Percentiles rank a stretch among this genome's conserved stretches.
Conservation (phyloP, 64 coral and sea anemone species). For the Montipora foliosa region DNA sequence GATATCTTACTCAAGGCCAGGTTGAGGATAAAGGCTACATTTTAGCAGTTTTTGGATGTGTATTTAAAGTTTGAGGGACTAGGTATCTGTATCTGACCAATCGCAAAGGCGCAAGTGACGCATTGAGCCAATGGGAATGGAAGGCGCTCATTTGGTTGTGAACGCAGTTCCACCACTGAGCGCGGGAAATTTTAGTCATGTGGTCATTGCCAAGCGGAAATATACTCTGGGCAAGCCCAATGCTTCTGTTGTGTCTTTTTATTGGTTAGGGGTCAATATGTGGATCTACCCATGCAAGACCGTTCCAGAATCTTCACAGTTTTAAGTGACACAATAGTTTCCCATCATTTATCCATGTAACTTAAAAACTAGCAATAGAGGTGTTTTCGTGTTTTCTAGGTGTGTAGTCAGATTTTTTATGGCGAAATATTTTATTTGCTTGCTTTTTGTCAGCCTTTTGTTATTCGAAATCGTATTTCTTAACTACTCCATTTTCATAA, state of each 20-base stretch:
- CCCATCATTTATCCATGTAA: neutral
- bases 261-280: too few relatives aligned
- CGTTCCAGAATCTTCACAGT: constrained; percentile 20
- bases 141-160: too few relatives aligned
- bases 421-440: constrained; percentile 3
- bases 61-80: too few relatives aligned
- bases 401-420: constrained; percentile 1
- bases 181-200: too few relatives aligned
- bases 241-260: too few relatives aligned
- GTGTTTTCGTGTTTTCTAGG: neutral
- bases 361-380: neutral
- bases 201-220: too few relatives aligned
- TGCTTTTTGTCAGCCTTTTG: neutral
- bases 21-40: neutral
- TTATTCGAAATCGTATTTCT: neutral
- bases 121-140: too few relatives aligned
- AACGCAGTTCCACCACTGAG: too few relatives aligned
- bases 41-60: neutral
- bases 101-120: neutral
- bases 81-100: neutral
- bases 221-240: too few relatives aligned
- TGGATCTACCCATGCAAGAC: too few relatives aligned
- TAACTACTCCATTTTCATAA: constrained; percentile 8
- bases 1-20: neutral
- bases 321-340: constrained; percentile 8